These are phyloP conservation scores for Lutraria rhynchaena DNA, from an alignment of 1,140 invertebrate genomes.

Conservation along the genomic window DNA sequence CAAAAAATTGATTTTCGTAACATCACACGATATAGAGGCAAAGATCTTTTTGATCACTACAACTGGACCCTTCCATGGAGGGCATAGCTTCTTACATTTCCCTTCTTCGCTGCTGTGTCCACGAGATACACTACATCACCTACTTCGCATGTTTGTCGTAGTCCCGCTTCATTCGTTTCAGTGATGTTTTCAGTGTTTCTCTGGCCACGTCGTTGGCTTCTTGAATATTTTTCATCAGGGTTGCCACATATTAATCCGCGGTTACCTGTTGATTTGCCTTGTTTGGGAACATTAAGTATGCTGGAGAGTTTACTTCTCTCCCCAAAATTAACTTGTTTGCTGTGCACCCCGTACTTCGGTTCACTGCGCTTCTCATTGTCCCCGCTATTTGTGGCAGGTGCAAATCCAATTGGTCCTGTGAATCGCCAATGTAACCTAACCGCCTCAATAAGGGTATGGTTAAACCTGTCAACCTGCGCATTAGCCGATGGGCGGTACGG, in stretches of 20 bases:
- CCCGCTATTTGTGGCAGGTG: background rate
- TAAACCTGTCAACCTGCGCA: slow-evolving; percentile 47
- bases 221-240: no score
- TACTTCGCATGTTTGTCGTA: no score
- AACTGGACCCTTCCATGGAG: no score
- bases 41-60: no score
- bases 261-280: background rate
- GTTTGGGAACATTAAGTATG: slow-evolving; percentile 13
- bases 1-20: no score
- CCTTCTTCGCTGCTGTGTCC: no score
- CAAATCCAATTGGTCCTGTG: no score
- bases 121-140: no score
- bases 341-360: slow-evolving; percentile 24
- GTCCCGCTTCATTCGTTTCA: slow-evolving; percentile 17
- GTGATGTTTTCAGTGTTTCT: slow-evolving; percentile 18
- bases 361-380: slow-evolving; percentile 1
- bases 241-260: slow-evolving; percentile 1
- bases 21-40: no score
- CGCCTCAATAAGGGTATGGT: slow-evolving; percentile 50
- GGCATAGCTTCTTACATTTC: no score
- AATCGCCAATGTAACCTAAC: slow-evolving; percentile 22
- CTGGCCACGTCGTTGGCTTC: slow-evolving; percentile 1
- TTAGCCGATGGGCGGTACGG: slow-evolving; percentile 5
- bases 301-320: slow-evolving; percentile 19
- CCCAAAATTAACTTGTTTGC: slow-evolving; percentile 16